Conservation (phyloP, 2,888 invertebrate species). For the Autographa gamma region DNA sequence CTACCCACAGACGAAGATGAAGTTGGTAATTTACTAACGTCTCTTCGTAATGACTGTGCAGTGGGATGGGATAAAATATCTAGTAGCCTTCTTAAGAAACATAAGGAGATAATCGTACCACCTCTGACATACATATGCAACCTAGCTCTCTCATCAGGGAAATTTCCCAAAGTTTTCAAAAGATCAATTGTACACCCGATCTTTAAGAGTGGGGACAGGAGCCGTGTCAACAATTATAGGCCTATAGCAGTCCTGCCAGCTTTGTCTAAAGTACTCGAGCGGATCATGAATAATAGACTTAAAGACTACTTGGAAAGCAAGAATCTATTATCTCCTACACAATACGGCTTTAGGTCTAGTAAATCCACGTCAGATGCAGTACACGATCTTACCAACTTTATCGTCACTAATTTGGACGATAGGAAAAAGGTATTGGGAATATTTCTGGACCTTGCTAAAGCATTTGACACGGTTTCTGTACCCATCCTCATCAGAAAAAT, state of each 20-base stretch:
- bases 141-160: constrained; percentile 10
- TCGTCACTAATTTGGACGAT: no score
- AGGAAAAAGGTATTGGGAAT: no score
- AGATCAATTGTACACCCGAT: neutral
- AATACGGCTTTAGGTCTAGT: constrained; percentile 26
- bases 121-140: no score
- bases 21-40: constrained; percentile 6
- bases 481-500: no score
- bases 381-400: no score
- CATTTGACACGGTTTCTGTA: no score
- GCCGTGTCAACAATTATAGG: no score
- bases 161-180: constrained; percentile 28
- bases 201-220: no score
- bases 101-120: neutral
- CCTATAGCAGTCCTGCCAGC: constrained; percentile 43
- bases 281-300: constrained; percentile 28
- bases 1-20: constrained; percentile 22
- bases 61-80: constrained; percentile 29
- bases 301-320: constrained; percentile 17
- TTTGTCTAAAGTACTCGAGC: constrained; percentile 43
- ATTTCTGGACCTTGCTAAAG: no score
- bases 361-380: no score
- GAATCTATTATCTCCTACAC: constrained; percentile 13
- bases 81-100: constrained; percentile 9
- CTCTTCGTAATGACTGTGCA: constrained; percentile 16